Evolutionary conservation across 2,797 vertebrate species (phyloP), one percentile per base, ranked within the genome.

Genomic region (Sebastolobus altivelis): DNA sequence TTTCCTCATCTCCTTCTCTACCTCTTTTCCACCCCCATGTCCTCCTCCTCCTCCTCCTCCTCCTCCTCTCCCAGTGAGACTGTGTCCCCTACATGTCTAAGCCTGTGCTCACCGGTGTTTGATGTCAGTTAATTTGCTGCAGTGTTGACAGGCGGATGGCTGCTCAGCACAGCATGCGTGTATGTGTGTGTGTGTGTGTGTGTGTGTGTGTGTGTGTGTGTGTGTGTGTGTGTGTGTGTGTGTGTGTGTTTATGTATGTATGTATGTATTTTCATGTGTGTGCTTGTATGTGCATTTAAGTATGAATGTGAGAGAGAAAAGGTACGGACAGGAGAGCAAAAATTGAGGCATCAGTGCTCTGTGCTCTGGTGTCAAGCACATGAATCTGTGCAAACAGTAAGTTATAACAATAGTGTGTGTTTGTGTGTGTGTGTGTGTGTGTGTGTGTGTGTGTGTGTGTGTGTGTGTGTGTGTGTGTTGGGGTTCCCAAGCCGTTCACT

Each of bases 81-180:
- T 93, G 89, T 94, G 92, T 95, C 89, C 93, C 90, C 92, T 91
- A 95, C 95, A 95, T 95, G 95, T 96, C 93, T 95, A 91, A 95
- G 94, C 95, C 90, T 95, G 95, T 94, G 90, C 94, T 95, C 93
- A 88, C 89, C 80, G 93, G 94, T 96, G 95, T 96, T 95, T 96
- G 93, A 96, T 96, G 95, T 96, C 95, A 95, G 94, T 95, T 96
- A 92, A 96, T 96, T 96, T 96, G 93, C 94, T 86, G 89, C 93
- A 85, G 95, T 94, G 95, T 94, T 96, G 96, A 96, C 95, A 96
- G 94, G 93, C 82, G 88, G 88, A 94, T 94, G 90, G 94, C 90
- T 90, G 75, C 88, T 75, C 84, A 71, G 86, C 86, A 83, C 85
- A 83, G 87, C 76, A 43, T 77, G 89, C 71, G 82, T 93, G 88